A percentile compares a stretch with the other conserved stretches of the same genome.
These are phyloP conservation scores for Cantharis rufa DNA, from an alignment of 2,888 invertebrate species.

Conservation along the genomic window DNA sequence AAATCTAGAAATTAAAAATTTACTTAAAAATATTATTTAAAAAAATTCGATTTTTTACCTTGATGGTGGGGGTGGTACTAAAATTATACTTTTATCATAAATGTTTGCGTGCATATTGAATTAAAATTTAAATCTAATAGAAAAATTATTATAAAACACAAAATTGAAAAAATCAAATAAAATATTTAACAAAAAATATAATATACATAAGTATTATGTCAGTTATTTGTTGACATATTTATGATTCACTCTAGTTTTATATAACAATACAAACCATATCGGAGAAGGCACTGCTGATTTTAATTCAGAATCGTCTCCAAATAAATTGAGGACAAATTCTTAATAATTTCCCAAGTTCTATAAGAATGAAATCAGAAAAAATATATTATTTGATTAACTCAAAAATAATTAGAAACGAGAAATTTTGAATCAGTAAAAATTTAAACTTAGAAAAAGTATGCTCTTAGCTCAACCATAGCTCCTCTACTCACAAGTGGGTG, in stretches of 20 bases:
- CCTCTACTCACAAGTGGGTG: too few species aligned
- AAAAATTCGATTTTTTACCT: slow-evolving; percentile 42
- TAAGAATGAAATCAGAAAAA: too few species aligned
- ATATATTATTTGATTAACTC: too few species aligned
- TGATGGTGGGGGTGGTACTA: slow-evolving; percentile 58
- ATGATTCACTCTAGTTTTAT: background rate
- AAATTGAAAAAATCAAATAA: background rate
- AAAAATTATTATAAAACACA: background rate
- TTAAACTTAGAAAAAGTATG: too few species aligned
- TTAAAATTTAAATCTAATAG: background rate
- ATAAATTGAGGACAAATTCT: too few species aligned
- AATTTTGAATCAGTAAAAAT: too few species aligned
- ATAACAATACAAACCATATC: background rate
- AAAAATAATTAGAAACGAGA: too few species aligned
- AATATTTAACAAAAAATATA: background rate
- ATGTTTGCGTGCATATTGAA: background rate
- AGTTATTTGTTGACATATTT: background rate
- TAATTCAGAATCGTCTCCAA: too few species aligned
- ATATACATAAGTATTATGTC: background rate
- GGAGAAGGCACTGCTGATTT: too few species aligned
- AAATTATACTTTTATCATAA: slow-evolving; percentile 26
- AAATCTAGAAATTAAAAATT: slow-evolving; percentile 56
- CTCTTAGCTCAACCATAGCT: too few species aligned
- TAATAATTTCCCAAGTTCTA: too few species aligned
- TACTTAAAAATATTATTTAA: background rate